Evolutionary conservation across 2,113 vertebrate genomes (phyloP).

Genomic region (Okapia johnstoni): DNA sequence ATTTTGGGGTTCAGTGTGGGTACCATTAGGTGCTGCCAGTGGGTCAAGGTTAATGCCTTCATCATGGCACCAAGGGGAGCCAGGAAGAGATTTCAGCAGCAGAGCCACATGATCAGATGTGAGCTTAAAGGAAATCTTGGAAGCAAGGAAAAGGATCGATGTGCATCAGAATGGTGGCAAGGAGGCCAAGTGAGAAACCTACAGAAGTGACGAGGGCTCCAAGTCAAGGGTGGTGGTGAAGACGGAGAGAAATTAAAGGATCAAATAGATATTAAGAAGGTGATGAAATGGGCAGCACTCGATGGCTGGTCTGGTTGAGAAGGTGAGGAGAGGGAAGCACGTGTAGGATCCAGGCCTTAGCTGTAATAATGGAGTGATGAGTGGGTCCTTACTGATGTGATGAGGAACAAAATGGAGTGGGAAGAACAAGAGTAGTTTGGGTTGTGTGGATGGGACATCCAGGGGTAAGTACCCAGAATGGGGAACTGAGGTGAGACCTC

Average conservation of each 20-base stretch:
- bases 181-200: background rate
- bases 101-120: background rate
- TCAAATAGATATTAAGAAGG: background rate
- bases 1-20: too few relatives aligned
- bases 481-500: background rate
- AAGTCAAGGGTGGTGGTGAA: background rate
- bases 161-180: background rate
- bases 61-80: too few relatives aligned
- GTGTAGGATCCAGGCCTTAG: background rate
- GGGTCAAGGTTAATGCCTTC: background rate
- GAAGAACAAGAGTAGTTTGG: background rate
- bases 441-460: background rate
- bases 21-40: fast-evolving
- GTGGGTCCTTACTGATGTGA: background rate
- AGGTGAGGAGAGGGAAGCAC: too few relatives aligned
- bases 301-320: background rate
- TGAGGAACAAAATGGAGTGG: background rate
- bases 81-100: background rate
- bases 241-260: background rate
- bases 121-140: background rate
- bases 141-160: background rate
- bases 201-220: background rate
- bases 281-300: background rate
- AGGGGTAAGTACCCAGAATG: background rate
- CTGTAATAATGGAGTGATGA: too few relatives aligned